phyloP scores from a whole-genome alignment of 1,140 invertebrate genomes.

The Procambarus virginalis region DNA sequence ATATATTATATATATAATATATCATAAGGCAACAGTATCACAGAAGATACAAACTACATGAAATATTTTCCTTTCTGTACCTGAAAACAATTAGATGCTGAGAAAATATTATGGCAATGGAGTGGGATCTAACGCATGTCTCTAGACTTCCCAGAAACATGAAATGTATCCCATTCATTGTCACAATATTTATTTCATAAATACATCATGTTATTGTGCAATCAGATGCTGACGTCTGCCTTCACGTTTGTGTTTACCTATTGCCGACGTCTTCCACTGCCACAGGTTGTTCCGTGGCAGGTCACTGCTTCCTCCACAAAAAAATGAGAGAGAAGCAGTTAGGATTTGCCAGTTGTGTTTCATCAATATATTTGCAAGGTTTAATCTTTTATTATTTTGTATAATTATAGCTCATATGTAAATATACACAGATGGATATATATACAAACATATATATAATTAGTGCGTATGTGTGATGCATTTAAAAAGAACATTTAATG shows the following conservation, averaged over 20 bases:
- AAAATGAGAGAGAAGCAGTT: not conserved
- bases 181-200: no score
- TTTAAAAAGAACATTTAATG: no score
- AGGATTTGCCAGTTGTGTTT: not conserved
- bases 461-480: no score
- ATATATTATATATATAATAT: not conserved
- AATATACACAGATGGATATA: no score
- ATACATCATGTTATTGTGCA: no score
- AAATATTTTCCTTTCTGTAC: not conserved
- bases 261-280: conserved; percentile 19
- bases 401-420: no score
- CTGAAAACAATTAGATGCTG: not conserved
- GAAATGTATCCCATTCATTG: no score
- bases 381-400: not conserved
- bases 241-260: not conserved
- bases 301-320: conserved; percentile 14
- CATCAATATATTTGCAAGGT: not conserved
- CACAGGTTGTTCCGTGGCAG: conserved; percentile 29
- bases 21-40: not conserved
- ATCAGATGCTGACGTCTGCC: not conserved
- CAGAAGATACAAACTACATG: not conserved
- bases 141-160: no score
- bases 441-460: no score
- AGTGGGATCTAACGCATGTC: no score
- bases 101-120: no score